phyloP scores from a whole-genome alignment of 2,113 vertebrate genomes.

The Leptobrachium ailaonicum region DNA sequence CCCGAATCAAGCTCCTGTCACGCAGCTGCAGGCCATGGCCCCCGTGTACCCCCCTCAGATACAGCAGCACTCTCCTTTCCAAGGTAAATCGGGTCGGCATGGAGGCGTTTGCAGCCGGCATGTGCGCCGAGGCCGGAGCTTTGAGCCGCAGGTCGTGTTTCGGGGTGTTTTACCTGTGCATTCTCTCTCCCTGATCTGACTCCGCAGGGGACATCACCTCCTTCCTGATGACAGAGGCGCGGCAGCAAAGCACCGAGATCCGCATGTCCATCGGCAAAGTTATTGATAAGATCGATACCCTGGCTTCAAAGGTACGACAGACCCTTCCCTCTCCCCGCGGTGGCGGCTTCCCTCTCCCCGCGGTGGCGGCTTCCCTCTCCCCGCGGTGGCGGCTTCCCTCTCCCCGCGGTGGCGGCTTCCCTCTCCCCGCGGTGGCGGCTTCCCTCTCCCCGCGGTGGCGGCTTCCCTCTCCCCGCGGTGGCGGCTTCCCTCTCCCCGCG shows the following conservation, averaged over 20 bases:
- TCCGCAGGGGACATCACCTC: constrained; percentile 82
- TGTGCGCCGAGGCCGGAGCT: too few species aligned
- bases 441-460: too few species aligned
- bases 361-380: background rate
- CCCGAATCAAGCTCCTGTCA: constrained; percentile 70
- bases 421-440: too few species aligned
- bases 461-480: too few species aligned
- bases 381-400: too few species aligned
- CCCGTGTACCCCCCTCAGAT: constrained; percentile 79
- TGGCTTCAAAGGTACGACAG: constrained; percentile 79
- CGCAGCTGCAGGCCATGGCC: constrained; percentile 80
- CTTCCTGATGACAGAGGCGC: constrained; percentile 92
- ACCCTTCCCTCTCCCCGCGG: background rate
- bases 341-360: background rate
- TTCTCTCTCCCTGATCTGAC: constrained; percentile 54
- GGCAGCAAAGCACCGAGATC: constrained; percentile 96
- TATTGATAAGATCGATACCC: constrained; percentile 89
- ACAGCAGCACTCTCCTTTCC: constrained; percentile 74
- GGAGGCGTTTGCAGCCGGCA: too few species aligned
- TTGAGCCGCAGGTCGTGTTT: too few species aligned
- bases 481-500: too few species aligned
- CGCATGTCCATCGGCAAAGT: constrained; percentile 87
- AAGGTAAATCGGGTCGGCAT: constrained; percentile 69
- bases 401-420: too few species aligned
- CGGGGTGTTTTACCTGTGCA: background rate